Evolutionary conservation across 2,113 vertebrate species (phyloP).

Genomic region (Holacanthus passer): DNA sequence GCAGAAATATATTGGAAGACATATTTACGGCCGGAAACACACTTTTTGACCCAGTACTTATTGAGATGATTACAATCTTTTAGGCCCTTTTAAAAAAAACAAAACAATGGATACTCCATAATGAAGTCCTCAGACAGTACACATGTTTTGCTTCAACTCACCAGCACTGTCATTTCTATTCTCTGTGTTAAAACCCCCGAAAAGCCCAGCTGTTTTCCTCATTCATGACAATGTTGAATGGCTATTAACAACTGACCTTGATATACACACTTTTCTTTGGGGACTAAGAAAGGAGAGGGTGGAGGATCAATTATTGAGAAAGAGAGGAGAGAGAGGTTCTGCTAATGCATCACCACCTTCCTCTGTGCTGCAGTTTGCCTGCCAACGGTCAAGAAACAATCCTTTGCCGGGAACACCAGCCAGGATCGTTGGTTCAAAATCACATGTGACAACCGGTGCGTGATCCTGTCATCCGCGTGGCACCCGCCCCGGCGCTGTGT

Average conservation of each 20-base stretch:
- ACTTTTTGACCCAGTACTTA: constrained; percentile 40
- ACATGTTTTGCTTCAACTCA: constrained; percentile 19
- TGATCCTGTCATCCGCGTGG: constrained; percentile 66
- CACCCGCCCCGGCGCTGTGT: constrained; percentile 33
- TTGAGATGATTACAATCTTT: constrained; percentile 59
- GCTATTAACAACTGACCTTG: constrained; percentile 5
- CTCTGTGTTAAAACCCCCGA: constrained; percentile 1
- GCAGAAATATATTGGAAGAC: constrained; percentile 42
- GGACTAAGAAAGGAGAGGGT: constrained; percentile 8
- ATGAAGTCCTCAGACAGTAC: constrained; percentile 20
- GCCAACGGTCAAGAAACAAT: constrained; percentile 55
- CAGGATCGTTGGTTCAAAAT: constrained; percentile 56
- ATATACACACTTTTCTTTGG: constrained; percentile 13
- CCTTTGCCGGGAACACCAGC: neutral
- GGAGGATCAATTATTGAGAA: constrained; percentile 31
- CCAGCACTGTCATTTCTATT: constrained; percentile 4
- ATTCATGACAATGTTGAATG: constrained; percentile 6
- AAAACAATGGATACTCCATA: constrained; percentile 17
- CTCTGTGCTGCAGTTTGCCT: constrained; percentile 3
- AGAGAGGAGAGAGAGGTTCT: constrained; percentile 34
- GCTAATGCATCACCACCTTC: constrained; percentile 39
- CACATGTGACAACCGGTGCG: constrained; percentile 68
- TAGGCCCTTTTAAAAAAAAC: constrained; percentile 26
- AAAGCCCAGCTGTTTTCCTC: constrained; percentile 7
- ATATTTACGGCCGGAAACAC: constrained; percentile 51